Percentiles rank a stretch among this genome's conserved stretches.
Conservation (phyloP, 2,888 invertebrate species). For the Linyphia triangularis region DNA sequence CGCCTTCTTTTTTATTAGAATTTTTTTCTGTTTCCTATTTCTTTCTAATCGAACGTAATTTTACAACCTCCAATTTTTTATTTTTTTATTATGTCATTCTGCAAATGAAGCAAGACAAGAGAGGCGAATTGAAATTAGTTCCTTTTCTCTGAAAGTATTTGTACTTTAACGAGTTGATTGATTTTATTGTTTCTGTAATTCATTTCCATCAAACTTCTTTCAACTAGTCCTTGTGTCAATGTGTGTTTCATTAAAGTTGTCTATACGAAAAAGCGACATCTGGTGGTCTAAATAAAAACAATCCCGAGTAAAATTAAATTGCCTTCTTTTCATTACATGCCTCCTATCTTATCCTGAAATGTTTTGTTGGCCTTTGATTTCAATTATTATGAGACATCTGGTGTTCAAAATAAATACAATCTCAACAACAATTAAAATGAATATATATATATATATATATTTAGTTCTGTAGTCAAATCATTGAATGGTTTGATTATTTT, state of each 20-base stretch:
- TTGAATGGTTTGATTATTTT: no score
- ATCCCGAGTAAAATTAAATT: no score
- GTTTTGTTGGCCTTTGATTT: no score
- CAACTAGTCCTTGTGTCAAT: background rate
- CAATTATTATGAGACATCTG: no score
- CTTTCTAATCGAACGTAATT: conserved; percentile 60
- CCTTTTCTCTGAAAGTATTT: conserved; percentile 38
- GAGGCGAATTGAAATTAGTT: conserved; percentile 41
- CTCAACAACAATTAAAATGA: no score
- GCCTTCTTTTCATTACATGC: no score
- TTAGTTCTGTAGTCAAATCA: no score
- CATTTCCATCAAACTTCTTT: conserved; percentile 24
- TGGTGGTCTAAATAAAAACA: background rate
- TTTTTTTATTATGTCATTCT: conserved; percentile 27
- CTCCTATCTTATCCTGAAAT: no score
- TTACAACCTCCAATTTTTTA: conserved; percentile 44
- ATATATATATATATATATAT: no score
- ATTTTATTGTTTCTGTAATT: conserved; percentile 53
- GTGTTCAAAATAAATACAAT: no score
- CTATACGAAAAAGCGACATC: no score
- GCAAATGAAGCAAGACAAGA: conserved; percentile 53
- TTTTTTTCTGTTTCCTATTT: conserved; percentile 25
- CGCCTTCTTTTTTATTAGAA: background rate
- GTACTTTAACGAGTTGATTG: conserved; percentile 23
- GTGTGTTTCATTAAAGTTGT: background rate